Conservation (phyloP, 35 echinoderm and acorn worm species). For the Lytechinus pictus region DNA sequence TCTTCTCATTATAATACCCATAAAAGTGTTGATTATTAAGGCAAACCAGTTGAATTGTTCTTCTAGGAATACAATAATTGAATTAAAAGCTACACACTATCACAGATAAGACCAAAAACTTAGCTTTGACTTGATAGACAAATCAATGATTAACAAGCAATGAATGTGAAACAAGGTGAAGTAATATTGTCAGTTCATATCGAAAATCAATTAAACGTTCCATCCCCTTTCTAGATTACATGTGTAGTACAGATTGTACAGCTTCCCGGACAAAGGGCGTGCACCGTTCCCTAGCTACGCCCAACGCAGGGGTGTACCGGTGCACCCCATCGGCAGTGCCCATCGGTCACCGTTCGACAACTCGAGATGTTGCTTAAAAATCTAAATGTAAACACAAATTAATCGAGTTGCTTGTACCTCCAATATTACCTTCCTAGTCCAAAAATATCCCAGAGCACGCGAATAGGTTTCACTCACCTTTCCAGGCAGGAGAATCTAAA, state of each 20-base stretch:
- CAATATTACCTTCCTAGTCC: background rate
- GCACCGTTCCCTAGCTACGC: background rate
- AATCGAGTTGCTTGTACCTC: background rate
- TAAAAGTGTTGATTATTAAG: no score
- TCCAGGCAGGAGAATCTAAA: background rate
- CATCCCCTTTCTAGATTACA: background rate
- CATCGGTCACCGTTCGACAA: background rate
- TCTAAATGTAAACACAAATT: constrained; percentile 5
- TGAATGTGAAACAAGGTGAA: background rate
- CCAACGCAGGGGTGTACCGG: background rate
- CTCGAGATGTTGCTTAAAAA: background rate
- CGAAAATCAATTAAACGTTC: background rate
- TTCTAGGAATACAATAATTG: no score
- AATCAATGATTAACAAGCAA: no score
- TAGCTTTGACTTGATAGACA: no score
- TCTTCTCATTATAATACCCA: no score
- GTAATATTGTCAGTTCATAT: background rate
- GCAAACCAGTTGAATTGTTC: no score
- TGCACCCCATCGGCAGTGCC: background rate
- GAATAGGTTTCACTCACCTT: background rate
- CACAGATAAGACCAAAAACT: no score
- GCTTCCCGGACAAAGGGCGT: background rate
- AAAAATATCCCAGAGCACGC: background rate
- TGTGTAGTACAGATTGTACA: background rate
- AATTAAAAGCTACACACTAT: no score